Percentiles rank a stretch among this genome's conserved stretches.
phyloP scores from a whole-genome alignment of 2,113 vertebrate species.

The Rattus norvegicus region DNA sequence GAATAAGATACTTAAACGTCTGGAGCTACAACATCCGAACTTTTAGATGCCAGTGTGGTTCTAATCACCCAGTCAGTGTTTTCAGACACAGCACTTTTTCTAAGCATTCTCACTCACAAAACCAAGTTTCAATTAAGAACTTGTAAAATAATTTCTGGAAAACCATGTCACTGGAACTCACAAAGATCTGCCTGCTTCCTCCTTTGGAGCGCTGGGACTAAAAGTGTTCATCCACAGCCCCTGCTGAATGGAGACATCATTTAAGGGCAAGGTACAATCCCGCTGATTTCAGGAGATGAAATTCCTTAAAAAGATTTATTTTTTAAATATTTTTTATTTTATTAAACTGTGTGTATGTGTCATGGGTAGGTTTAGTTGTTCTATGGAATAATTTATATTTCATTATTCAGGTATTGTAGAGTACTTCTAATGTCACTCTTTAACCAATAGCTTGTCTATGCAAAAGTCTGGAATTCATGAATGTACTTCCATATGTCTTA shows the following conservation, averaged over 20 bases:
- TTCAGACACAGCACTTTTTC: not conserved
- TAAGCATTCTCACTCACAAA: not conserved
- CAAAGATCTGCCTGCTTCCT: not conserved
- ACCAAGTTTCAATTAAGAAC: not conserved
- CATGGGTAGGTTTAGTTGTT: not conserved
- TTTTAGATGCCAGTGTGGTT: too few species aligned
- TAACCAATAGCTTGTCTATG: not conserved
- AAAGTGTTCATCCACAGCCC: not conserved
- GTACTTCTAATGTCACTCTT: not conserved
- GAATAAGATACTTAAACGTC: not conserved
- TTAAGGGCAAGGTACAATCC: not conserved
- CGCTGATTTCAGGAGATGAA: not conserved
- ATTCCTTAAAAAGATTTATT: not conserved
- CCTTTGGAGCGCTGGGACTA: not conserved
- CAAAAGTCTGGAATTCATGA: not conserved
- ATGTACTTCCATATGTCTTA: not conserved
- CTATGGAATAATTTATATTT: not conserved
- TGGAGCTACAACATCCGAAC: not conserved
- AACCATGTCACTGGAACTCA: not conserved
- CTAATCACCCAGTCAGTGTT: too few species aligned
- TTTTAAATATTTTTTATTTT: not conserved
- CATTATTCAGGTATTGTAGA: not conserved
- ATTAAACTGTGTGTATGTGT: not conserved
- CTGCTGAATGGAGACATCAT: not conserved
- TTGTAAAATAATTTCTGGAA: conserved; percentile 38